Evolutionary conservation across 2,888 invertebrate species (phyloP).

Genomic region (Clusia tigrina): DNA sequence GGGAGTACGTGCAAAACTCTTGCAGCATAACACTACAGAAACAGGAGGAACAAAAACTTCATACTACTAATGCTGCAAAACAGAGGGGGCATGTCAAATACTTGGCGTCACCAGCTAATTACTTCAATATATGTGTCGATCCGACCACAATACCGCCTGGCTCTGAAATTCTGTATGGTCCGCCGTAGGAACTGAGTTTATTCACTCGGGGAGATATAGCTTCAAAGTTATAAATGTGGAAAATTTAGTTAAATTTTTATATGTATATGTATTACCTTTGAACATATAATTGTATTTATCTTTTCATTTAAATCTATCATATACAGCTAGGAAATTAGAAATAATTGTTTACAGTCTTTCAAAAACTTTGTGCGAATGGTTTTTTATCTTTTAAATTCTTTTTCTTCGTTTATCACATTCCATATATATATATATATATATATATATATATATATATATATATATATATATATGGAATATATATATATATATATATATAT

Average conservation of each 20-base stretch:
- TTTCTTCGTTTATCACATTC: too few species aligned
- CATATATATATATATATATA: too few species aligned
- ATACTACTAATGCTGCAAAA: slow-evolving; percentile 43
- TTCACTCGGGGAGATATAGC: neutral
- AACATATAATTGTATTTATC: slow-evolving; percentile 29
- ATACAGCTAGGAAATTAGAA: too few species aligned
- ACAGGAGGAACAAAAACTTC: slow-evolving; percentile 43
- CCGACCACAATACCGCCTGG: slow-evolving; percentile 68
- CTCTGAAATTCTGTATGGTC: slow-evolving; percentile 71
- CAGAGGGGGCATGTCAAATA: slow-evolving; percentile 51
- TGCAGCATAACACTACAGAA: slow-evolving; percentile 63
- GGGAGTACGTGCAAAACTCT: slow-evolving; percentile 63
- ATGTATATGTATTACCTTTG: slow-evolving; percentile 28
- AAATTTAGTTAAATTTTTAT: slow-evolving; percentile 28
- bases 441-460: too few species aligned
- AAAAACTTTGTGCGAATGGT: too few species aligned
- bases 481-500: too few species aligned
- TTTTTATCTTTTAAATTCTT: too few species aligned
- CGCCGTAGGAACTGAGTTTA: slow-evolving; percentile 46
- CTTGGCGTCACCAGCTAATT: slow-evolving; percentile 68
- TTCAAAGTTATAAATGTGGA: neutral
- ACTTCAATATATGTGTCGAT: slow-evolving; percentile 69
- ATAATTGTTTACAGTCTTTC: too few species aligned
- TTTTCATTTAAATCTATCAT: too few species aligned
- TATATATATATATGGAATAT: too few species aligned